Conservation (phyloP, 1,140 invertebrate species). For the Tribolium castaneum region DNA sequence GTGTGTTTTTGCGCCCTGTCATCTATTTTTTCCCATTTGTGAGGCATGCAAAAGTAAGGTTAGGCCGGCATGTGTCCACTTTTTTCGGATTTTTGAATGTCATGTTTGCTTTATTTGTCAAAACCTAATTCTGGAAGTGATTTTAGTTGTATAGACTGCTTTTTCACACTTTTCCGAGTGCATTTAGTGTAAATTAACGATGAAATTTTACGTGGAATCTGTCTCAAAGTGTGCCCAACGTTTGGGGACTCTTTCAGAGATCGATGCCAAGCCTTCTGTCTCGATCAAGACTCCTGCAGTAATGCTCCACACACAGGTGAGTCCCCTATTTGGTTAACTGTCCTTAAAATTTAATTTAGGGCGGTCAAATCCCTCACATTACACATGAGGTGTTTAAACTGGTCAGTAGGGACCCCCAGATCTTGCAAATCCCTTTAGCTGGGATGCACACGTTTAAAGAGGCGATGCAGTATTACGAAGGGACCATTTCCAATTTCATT, state of each 20-base stretch:
- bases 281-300: constrained; percentile 67
- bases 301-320: constrained; percentile 69
- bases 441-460: constrained; percentile 69
- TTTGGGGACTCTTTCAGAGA: constrained; percentile 66
- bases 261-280: constrained; percentile 63
- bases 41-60: neutral
- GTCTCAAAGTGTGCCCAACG: constrained; percentile 66
- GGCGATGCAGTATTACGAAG: constrained; percentile 65
- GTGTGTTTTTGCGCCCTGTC: no score
- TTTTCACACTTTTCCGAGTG: neutral
- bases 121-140: constrained; percentile 13
- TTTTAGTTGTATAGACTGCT: constrained; percentile 20
- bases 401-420: constrained; percentile 65
- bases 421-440: constrained; percentile 70
- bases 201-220: constrained; percentile 70
- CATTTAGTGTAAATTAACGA: constrained; percentile 53
- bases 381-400: constrained; percentile 74
- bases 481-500: constrained; percentile 69
- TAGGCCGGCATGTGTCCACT: neutral
- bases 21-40: neutral
- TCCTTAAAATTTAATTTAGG: constrained; percentile 61
- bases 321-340: constrained; percentile 8
- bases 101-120: constrained; percentile 29
- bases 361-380: constrained; percentile 74
- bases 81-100: constrained; percentile 10